Base-by-base conservation (phyloP, 2,888 invertebrate species). In the Lepeophtheirus nordmannii region DNA sequence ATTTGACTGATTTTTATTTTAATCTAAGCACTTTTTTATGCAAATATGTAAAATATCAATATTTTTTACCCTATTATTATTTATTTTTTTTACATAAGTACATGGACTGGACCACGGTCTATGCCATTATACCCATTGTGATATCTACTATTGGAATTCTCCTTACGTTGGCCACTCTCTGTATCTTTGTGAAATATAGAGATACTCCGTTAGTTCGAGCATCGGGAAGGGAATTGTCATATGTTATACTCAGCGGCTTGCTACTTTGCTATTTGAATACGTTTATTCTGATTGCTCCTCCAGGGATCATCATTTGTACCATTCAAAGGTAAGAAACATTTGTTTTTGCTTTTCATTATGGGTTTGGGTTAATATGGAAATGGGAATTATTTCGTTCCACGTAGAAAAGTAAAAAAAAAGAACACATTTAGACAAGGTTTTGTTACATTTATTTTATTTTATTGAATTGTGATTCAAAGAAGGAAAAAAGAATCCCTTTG, bases 141-240 rank as follows among this genome's bases (percentile, higher is more conserved):
- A 80, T 85, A 68, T 80, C 84, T 1, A 78, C 80, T 59, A 71
- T 84, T 11, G 85, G 85, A 11, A 82, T 84, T 62, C 68, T 80
- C 14, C 75, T 80, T 69, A 85, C 85, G 0, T 72, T 80, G 12
- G 75, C 79, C 40, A 82, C 84, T 17, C 83, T 83, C 60, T 76
- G 78, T 8, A 73, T 83, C 1, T 82, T 85, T 73, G 77, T 84
- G 64, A 78, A 78, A 65, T 80, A 83, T 73, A 81, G 83, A 68
- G 82, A 84, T 72, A 84, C 83, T 0, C 83, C 83, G 10, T 77
- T 84, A 60, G 83, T 84, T 9, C 78, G 82, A 72, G 79, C 79
- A 2, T 69, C 70, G 1, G 69, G 69, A 7, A 74, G 83, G 17
- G 83, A 84, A 72, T 75, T 84, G 11, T 82, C 82, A 72, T 82